These are phyloP conservation scores for Polyodon spathula DNA, from an alignment of 2,113 vertebrate species.

Conservation along the genomic window DNA sequence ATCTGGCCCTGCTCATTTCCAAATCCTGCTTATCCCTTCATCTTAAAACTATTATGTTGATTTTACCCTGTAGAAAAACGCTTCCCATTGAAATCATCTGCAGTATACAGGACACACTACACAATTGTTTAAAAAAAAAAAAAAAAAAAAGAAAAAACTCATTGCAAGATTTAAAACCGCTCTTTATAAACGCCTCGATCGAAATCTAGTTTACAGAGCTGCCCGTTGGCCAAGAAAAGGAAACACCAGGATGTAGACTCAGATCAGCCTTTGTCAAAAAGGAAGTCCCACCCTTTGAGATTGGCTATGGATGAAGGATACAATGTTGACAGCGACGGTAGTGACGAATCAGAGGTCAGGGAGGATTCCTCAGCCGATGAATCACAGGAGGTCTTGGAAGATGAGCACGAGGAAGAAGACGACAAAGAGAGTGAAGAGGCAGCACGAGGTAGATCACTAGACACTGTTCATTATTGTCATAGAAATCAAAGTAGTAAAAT, in stretches of 20 bases:
- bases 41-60: too few relatives aligned
- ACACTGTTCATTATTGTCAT: not conserved
- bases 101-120: too few relatives aligned
- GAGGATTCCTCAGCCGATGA: slow-evolving; percentile 59
- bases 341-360: slow-evolving; percentile 69
- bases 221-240: slow-evolving; percentile 87
- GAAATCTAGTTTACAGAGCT: slow-evolving; percentile 71
- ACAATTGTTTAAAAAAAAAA: too few relatives aligned
- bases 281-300: slow-evolving; percentile 85
- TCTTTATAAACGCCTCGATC: not conserved
- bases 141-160: too few relatives aligned
- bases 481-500: not conserved
- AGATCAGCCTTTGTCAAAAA: slow-evolving; percentile 70
- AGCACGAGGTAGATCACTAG: not conserved
- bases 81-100: too few relatives aligned
- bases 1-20: too few relatives aligned
- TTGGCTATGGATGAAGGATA: slow-evolving; percentile 83
- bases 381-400: slow-evolving; percentile 58
- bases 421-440: slow-evolving; percentile 35
- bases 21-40: too few relatives aligned
- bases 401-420: slow-evolving; percentile 44
- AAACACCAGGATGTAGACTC: slow-evolving; percentile 72
- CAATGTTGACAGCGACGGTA: slow-evolving; percentile 73
- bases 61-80: too few relatives aligned
- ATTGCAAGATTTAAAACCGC: too few relatives aligned